Percentiles rank a stretch among this genome's conserved stretches.
Evolutionary conservation across 2,113 vertebrate species (phyloP).

Genomic region (Eubucco bourcierii): DNA sequence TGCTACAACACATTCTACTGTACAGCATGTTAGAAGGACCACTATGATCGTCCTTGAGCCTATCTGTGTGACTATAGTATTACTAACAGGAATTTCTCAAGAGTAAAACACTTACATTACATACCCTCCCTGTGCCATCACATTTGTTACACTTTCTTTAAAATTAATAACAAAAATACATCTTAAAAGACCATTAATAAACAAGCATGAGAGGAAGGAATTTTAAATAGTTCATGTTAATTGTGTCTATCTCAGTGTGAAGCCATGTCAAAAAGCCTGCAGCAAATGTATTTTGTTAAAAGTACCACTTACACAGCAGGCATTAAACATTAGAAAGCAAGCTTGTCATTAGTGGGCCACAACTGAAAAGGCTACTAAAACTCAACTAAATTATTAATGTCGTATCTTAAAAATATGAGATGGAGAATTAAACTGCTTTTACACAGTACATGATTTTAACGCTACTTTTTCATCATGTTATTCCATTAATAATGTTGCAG

Average conservation of each 20-base stretch:
- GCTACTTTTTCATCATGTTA: neutral
- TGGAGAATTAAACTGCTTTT: slow-evolving; percentile 24
- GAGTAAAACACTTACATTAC: neutral
- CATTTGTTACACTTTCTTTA: neutral
- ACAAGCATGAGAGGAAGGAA: slow-evolving; percentile 59
- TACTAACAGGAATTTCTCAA: neutral
- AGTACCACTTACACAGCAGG: slow-evolving; percentile 69
- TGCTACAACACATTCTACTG: neutral
- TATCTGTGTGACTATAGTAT: neutral
- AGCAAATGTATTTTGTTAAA: slow-evolving; percentile 73
- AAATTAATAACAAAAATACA: slow-evolving; percentile 39
- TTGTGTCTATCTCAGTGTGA: slow-evolving; percentile 78
- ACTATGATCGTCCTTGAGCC: neutral
- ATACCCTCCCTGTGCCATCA: neutral
- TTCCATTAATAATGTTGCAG: neutral
- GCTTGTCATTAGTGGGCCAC: slow-evolving; percentile 50
- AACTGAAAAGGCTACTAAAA: slow-evolving; percentile 47
- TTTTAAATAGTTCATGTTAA: slow-evolving; percentile 73
- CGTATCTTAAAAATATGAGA: slow-evolving; percentile 24
- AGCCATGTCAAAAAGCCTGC: slow-evolving; percentile 70
- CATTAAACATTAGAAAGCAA: slow-evolving; percentile 54
- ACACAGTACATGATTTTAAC: neutral
- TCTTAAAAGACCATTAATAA: slow-evolving; percentile 67
- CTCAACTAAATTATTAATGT: slow-evolving; percentile 66
- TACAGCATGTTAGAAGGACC: neutral